Evolutionary conservation across 1,140 invertebrate species (phyloP).

Genomic region (Drosophila pseudoobscura): DNA sequence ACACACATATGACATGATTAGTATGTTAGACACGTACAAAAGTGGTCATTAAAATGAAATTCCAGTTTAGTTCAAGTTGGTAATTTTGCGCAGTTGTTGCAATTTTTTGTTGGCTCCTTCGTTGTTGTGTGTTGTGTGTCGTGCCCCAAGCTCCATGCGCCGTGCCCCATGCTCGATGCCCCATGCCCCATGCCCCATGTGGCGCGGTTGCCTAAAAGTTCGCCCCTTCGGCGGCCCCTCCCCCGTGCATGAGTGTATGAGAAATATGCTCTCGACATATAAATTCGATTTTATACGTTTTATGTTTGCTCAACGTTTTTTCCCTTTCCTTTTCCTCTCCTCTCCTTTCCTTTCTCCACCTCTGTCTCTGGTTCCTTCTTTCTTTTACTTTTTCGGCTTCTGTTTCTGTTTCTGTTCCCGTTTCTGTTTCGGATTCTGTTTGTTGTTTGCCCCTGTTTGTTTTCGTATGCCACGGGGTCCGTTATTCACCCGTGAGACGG

Average conservation of each 20-base stretch:
- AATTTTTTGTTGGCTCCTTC: slow-evolving; percentile 58
- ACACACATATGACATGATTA: slow-evolving; percentile 75
- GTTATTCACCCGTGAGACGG: background rate
- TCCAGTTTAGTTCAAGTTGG: slow-evolving; percentile 80
- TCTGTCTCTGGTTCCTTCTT: background rate
- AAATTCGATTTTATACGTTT: slow-evolving; percentile 81
- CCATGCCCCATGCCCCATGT: too few species aligned
- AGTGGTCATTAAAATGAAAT: slow-evolving; percentile 83
- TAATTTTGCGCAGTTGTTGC: slow-evolving; percentile 82
- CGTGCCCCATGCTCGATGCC: too few species aligned
- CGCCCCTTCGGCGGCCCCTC: background rate
- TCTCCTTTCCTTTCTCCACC: slow-evolving; percentile 3
- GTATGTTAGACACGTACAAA: slow-evolving; percentile 82
- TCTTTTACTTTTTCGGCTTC: slow-evolving; percentile 23
- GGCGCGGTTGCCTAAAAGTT: too few species aligned
- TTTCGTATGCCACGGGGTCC: slow-evolving; percentile 69
- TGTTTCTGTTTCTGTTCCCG: slow-evolving; percentile 39
- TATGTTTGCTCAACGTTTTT: slow-evolving; percentile 69
- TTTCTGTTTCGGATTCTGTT: slow-evolving; percentile 49
- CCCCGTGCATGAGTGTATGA: slow-evolving; percentile 49
- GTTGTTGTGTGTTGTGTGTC: slow-evolving; percentile 34
- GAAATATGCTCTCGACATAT: slow-evolving; percentile 78
- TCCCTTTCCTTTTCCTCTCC: slow-evolving; percentile 4
- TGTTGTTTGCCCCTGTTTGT: slow-evolving; percentile 59
- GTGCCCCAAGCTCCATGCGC: background rate